Evolutionary conservation across 2,888 invertebrate species (phyloP), one percentile per base, ranked within the genome.

Genomic region (Rhogogaster chlorosoma): DNA sequence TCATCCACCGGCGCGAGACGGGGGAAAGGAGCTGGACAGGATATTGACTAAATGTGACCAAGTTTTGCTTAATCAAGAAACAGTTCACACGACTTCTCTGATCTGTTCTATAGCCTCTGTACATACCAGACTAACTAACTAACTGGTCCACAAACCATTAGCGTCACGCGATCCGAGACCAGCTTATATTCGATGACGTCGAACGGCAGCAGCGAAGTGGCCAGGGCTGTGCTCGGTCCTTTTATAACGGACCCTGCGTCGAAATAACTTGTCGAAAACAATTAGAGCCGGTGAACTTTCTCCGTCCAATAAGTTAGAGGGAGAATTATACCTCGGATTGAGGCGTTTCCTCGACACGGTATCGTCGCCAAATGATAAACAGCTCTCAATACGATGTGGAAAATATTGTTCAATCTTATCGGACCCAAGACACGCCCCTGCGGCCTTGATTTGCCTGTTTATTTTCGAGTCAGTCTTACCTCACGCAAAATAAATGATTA

Each of bases 81-180:
- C 88, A 91, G 90, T 92, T 91, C 91, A 90, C 92, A 92, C 92
- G 92, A 91, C 90, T 90, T 89, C 90, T 91, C 90, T 57, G 78
- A 78, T 78, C 78, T 57, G 32, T 78, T 36, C 87, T 87, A 85
- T 86, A 87, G 57, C 78, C 57, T 36, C 57, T 53, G 36, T 78
- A 57, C 57, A 78, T 78, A 78, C 61, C 29, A 7, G 49, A 49
- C 78, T 86, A 49, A 53, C 78, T 87, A 86, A 86, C 85, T 87
- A 88, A 89, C 88, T 89, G 88, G 86, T 89, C 87, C 87, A 88
- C 88, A 86, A 88, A 85, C 88, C 87, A 92, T 92, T 92, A 92
- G 88, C 91, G 89, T 91, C 92, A 92, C 92, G 92, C 92, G 90
- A 92, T 89, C 89, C 67, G 6, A n/a, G 36, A n/a, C 57, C 57